These are phyloP conservation scores for Epinotia ramella DNA, from an alignment of 2,888 invertebrate species.

Conservation along the genomic window DNA sequence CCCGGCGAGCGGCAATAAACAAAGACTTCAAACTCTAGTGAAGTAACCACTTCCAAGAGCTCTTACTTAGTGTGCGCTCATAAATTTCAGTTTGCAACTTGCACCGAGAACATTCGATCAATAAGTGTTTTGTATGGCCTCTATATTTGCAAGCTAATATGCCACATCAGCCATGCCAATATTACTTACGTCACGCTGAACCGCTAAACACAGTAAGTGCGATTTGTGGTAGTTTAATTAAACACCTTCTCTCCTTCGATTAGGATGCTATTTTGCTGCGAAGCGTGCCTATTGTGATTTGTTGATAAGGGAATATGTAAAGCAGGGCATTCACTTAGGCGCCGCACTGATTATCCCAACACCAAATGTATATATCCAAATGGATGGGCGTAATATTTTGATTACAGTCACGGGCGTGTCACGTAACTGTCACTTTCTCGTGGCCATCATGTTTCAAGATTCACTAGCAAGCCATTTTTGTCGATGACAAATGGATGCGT, in stretches of 20 bases:
- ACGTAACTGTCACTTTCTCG: too few species aligned
- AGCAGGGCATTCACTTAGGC: too few species aligned
- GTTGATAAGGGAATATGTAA: slow-evolving; percentile 44
- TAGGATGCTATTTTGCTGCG: slow-evolving; percentile 43
- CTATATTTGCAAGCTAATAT: slow-evolving; percentile 84
- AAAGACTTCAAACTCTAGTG: slow-evolving; percentile 69
- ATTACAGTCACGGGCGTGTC: too few species aligned
- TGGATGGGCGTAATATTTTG: too few species aligned
- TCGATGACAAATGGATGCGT: too few species aligned
- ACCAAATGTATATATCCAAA: too few species aligned
- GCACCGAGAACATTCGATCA: slow-evolving; percentile 81
- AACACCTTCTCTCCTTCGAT: slow-evolving; percentile 48
- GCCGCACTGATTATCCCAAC: too few species aligned
- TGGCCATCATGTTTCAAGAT: too few species aligned
- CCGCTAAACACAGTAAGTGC: neutral
- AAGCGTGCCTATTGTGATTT: slow-evolving; percentile 41
- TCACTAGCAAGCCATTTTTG: too few species aligned
- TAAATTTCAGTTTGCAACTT: slow-evolving; percentile 84
- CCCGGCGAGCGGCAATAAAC: slow-evolving; percentile 80
- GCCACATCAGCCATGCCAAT: slow-evolving; percentile 76
- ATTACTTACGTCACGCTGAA: slow-evolving; percentile 67
- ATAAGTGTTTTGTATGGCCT: slow-evolving; percentile 83
- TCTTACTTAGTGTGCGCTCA: slow-evolving; percentile 74
- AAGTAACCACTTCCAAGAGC: slow-evolving; percentile 73
- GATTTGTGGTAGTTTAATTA: slow-evolving; percentile 47